Evolutionary conservation across 2,888 invertebrate species (phyloP).

Genomic region (Caradrina clavipalpis): DNA sequence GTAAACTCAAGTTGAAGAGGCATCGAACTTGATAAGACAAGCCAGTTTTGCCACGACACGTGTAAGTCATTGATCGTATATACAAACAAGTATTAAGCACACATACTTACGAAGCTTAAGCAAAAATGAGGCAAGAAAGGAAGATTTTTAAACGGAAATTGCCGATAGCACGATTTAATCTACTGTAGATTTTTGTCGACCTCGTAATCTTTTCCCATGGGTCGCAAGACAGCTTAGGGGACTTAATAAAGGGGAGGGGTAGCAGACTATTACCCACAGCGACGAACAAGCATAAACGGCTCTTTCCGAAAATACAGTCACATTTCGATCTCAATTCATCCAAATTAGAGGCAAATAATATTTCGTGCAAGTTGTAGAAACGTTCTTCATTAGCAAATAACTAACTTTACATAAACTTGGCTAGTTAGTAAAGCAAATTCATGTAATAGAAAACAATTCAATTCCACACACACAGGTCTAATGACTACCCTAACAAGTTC

Average conservation of each 20-base stretch:
- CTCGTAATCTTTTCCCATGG: constrained; percentile 45
- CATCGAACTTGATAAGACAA: not conserved
- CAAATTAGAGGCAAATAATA: constrained; percentile 13
- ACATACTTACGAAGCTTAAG: not conserved
- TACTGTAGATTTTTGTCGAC: constrained; percentile 53
- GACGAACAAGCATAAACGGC: constrained; percentile 16
- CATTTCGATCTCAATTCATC: constrained; percentile 6
- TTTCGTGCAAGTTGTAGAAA: constrained; percentile 17
- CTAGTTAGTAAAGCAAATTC: constrained; percentile 27
- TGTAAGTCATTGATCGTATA: constrained; percentile 6
- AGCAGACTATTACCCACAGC: constrained; percentile 25
- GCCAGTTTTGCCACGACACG: not conserved
- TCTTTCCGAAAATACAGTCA: constrained; percentile 2
- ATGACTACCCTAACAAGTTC: constrained; percentile 41
- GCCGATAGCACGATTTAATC: constrained; percentile 48
- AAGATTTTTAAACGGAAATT: constrained; percentile 32
- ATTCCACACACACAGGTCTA: constrained; percentile 21
- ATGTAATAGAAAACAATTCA: constrained; percentile 37
- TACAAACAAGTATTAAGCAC: not conserved
- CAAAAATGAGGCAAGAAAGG: constrained; percentile 8
- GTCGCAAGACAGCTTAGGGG: constrained; percentile 31
- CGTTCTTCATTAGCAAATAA: constrained; percentile 19
- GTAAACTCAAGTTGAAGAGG: not conserved
- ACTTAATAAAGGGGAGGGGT: constrained; percentile 26
- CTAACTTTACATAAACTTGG: constrained; percentile 37